Percentiles rank a stretch among this genome's conserved stretches.
Conservation (phyloP, 2,113 vertebrate genomes). For the Plecturocebus donacophilus region DNA sequence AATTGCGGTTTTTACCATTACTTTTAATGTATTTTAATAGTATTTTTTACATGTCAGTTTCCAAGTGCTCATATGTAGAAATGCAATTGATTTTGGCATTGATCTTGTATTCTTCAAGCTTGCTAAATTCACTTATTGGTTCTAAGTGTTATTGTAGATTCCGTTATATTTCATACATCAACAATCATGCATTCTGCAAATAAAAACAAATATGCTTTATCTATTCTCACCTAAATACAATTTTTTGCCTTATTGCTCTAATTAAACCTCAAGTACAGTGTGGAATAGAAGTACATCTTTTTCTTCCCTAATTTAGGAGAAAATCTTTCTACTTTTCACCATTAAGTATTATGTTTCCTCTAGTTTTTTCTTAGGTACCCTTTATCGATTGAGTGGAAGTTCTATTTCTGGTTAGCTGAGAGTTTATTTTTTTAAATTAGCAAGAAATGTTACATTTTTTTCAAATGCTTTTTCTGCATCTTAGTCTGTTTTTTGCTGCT, state of each 20-base stretch:
- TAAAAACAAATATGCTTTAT: background rate
- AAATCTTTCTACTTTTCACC: background rate
- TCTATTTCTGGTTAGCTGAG: background rate
- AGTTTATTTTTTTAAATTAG: background rate
- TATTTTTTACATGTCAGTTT: background rate
- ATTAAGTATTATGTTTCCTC: background rate
- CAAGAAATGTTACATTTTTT: background rate
- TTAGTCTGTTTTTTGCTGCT: background rate
- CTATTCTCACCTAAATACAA: background rate
- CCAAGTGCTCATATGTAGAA: background rate
- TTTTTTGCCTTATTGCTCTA: background rate
- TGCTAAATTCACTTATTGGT: background rate
- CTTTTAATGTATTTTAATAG: background rate
- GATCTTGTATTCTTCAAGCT: background rate
- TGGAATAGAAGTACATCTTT: background rate
- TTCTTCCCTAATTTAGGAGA: background rate
- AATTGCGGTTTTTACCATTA: too few relatives aligned
- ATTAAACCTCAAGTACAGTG: background rate
- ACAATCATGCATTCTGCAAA: background rate
- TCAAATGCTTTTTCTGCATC: background rate
- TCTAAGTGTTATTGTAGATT: background rate
- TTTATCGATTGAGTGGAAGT: background rate
- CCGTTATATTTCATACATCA: background rate
- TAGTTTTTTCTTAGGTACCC: background rate
- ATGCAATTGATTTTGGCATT: background rate